A percentile compares a stretch with the other conserved stretches of the same genome.
phyloP scores from a whole-genome alignment of 2,888 invertebrate genomes.

The Leptinotarsa rubiginosa region DNA sequence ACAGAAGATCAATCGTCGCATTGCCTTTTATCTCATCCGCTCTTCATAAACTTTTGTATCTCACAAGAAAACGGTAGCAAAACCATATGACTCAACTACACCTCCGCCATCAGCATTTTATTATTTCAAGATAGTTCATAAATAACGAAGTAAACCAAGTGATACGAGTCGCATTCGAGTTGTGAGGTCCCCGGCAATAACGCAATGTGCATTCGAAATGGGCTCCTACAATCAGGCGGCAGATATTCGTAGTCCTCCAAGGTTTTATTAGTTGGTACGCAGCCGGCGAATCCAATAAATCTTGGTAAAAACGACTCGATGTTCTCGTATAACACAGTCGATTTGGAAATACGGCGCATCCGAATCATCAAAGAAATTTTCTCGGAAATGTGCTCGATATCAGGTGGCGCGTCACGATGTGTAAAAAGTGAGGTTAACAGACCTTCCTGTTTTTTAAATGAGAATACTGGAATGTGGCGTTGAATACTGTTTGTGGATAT shows the following conservation, averaged over 20 bases:
- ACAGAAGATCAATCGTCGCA: no score
- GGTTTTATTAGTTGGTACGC: constrained; percentile 55
- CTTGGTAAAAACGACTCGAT: constrained; percentile 53
- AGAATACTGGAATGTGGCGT: background rate
- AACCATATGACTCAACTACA: constrained; percentile 35
- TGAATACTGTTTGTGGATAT: no score
- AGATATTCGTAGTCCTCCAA: constrained; percentile 42
- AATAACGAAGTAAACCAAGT: constrained; percentile 40
- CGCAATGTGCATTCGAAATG: constrained; percentile 57
- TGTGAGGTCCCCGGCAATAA: constrained; percentile 56
- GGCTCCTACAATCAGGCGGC: constrained; percentile 49
- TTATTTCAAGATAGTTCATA: constrained; percentile 41
- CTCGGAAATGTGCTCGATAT: constrained; percentile 19
- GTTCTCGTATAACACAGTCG: constrained; percentile 31
- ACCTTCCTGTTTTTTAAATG: background rate
- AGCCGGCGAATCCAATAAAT: constrained; percentile 56
- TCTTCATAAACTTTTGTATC: background rate
- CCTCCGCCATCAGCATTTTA: constrained; percentile 36
- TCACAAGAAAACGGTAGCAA: background rate
- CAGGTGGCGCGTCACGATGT: constrained; percentile 3
- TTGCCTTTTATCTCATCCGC: background rate
- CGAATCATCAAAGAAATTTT: constrained; percentile 46
- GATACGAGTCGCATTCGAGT: constrained; percentile 48
- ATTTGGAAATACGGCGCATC: constrained; percentile 45
- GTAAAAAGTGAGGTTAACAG: constrained; percentile 6